These are phyloP conservation scores for Volucella zonaria DNA, from an alignment of 2,888 invertebrate species.

Conservation along the genomic window DNA sequence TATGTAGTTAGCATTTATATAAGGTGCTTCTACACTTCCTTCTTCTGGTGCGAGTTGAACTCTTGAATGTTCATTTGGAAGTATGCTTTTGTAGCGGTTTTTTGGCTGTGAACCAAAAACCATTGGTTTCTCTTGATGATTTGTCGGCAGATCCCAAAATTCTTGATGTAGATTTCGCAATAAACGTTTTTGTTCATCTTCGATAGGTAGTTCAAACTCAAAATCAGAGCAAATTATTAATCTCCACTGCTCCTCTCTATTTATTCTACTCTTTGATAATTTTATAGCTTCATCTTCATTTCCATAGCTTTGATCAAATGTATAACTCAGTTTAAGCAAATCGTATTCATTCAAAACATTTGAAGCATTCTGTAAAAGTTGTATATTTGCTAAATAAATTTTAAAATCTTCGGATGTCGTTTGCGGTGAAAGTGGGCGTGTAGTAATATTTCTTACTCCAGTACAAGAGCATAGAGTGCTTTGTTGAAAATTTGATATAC, in stretches of 20 bases:
- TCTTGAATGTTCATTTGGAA: conserved; percentile 94
- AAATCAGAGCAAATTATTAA: conserved; percentile 67
- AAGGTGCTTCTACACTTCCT: conserved; percentile 85
- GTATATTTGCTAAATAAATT: conserved; percentile 88
- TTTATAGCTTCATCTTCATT: conserved; percentile 50
- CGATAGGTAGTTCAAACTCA: conserved; percentile 83
- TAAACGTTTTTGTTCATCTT: conserved; percentile 86
- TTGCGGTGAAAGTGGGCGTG: conserved; percentile 87
- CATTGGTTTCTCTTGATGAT: conserved; percentile 94
- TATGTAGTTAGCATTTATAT: conserved; percentile 97
- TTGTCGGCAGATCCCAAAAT: conserved; percentile 97
- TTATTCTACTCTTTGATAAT: conserved; percentile 73
- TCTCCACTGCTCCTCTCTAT: conserved; percentile 76
- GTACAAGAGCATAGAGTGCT: conserved; percentile 81
- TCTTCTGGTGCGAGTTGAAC: conserved; percentile 85
- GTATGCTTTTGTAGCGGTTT: conserved; percentile 94
- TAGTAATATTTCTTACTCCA: conserved; percentile 84
- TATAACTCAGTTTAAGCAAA: conserved; percentile 84
- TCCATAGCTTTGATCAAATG: conserved; percentile 84
- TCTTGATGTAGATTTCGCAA: conserved; percentile 90
- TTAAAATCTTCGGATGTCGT: conserved; percentile 88
- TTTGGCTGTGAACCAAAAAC: conserved; percentile 94
- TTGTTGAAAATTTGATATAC: conserved; percentile 75
- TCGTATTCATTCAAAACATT: conserved; percentile 86
- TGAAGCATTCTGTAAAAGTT: conserved; percentile 88